A percentile compares a stretch with the other conserved stretches of the same genome.
Evolutionary conservation across 2,113 vertebrate species (phyloP).

Genomic region (Speoplatyrhinus poulsoni): DNA sequence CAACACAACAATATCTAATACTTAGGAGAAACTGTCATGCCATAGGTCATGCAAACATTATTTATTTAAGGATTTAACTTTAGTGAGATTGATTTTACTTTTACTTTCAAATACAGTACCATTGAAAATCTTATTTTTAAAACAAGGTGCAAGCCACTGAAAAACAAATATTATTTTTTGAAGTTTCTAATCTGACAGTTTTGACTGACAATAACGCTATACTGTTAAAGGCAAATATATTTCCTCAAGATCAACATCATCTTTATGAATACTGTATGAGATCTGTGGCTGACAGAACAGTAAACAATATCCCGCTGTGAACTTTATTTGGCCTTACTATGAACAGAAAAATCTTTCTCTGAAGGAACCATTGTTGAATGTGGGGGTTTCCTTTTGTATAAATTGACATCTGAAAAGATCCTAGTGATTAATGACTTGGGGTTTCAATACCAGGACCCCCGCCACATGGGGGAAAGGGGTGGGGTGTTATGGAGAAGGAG

Average conservation of each 20-base stretch:
- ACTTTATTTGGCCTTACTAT: slow-evolving; percentile 65
- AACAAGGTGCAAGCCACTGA: slow-evolving; percentile 8
- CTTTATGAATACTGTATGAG: slow-evolving; percentile 73
- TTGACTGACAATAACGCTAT: slow-evolving; percentile 56
- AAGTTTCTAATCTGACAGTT: slow-evolving; percentile 24
- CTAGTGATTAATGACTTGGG: slow-evolving; percentile 86
- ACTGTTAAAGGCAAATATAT: slow-evolving; percentile 47
- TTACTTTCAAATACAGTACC: no score
- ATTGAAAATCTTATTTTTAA: background rate
- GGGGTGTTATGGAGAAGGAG: slow-evolving; percentile 14
- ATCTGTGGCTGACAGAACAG: slow-evolving; percentile 52
- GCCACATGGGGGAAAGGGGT: slow-evolving; percentile 27
- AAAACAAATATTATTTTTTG: slow-evolving; percentile 7
- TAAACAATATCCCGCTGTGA: slow-evolving; percentile 66
- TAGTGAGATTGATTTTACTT: no score
- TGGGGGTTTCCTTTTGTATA: slow-evolving; percentile 82
- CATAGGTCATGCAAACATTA: no score
- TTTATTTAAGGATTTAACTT: no score
- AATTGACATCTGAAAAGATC: slow-evolving; percentile 85
- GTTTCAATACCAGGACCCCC: slow-evolving; percentile 75
- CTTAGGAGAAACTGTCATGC: no score
- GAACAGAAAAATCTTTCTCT: slow-evolving; percentile 50
- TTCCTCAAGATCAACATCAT: slow-evolving; percentile 58
- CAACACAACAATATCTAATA: no score
- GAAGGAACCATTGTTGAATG: slow-evolving; percentile 76